Evolutionary conservation across 2,797 vertebrate genomes (phyloP), one percentile per base, ranked within the genome.

Genomic region (Cirrhinus molitorella): DNA sequence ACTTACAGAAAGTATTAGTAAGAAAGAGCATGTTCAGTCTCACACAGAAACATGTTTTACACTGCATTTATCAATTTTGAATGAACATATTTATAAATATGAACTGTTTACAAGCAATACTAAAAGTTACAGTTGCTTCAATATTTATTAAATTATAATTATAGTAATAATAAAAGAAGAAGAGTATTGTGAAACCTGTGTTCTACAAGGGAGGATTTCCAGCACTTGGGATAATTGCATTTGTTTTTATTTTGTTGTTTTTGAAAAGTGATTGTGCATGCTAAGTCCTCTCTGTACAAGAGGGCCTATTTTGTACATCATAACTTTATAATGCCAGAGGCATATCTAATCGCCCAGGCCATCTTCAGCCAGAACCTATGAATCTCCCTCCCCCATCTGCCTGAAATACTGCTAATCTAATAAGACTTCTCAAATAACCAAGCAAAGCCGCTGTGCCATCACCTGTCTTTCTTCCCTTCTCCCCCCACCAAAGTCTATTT

Each of bases 371-470:
- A 86, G 84, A 83, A 68, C 87, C 87, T 90, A 87, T 89, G 89
- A 89, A 87, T 89, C 89, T 86, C 88, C 65, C 88, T 86, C 51
- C 88, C 89, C 87, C 77, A 71, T 77, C 85, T 79, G 83, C 87
- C 91, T 91, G 94, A 91, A 94, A 92, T 94, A 86, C 82, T 83
- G 86, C 88, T 93, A 77, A 84, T 88, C 84, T 88, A 88, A 89
- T 88, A 81, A 85, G 90, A 88, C 81, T 53, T 90, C 89, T 92
- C 91, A 91, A 92, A 92, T 94, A 88, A 93, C 90, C 92, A 90
- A 92, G 91, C 92, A 92, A 91, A 92, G 88, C 92, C 92, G 92
- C 92, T 93, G 90, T 91, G 90, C 93, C 91, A 86, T 95, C 93
- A 95, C 93, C 93, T 94, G 94, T 94, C 92, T 91, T 89, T 89